Evolutionary conservation across 1,140 invertebrate species (phyloP), one percentile per base, ranked within the genome.

Genomic region (Nebria ingens): DNA sequence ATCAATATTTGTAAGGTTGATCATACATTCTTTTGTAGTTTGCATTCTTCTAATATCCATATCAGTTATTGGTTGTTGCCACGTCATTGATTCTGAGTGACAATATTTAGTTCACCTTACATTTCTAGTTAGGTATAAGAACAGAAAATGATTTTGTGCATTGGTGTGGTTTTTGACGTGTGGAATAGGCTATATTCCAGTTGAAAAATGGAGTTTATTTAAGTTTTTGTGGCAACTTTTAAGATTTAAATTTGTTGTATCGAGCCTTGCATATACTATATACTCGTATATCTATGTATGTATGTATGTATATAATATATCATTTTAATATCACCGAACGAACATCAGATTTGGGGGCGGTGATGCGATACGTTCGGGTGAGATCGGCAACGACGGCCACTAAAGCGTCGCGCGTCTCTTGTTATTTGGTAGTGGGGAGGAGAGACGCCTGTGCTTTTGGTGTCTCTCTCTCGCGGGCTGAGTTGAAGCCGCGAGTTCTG

Each of bases 311-410:
- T 34, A 34, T n/a, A 4, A 29, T 45, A 45, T 45, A 45, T 65
- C 64, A 62, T 62, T 64, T 66, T 63, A 60, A 61, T 61, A 63
- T 65, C 61, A 53, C 59, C n/a, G 20, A 57, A 51, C 34, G 20
- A 38, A 38, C 51, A 54, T 21, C 34, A 52, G 64, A 61, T 62
- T 58, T 60, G 56, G 59, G 56, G 59, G 58, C 61, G 58, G 58
- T 59, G 59, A 59, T 45, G 40, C 15, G 17, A 17, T 45, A 45
- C 40, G 40, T 45, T 45, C 40, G 40, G 6, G 9, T 45, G 9
- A 6, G 40, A 12, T 45, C 40, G 40, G 6, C 40, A 45, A 45
- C 17, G 6, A 12, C 40, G 40, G 9, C 17, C 25, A n/a, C 6
- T 45, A 17, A 45, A 4, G 9, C 40, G 9, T 45, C 40, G 40